A percentile compares a stretch with the other conserved stretches of the same genome.
These are phyloP conservation scores for Podabrus alpinus DNA, from an alignment of 2,888 invertebrate species.

Conservation along the genomic window DNA sequence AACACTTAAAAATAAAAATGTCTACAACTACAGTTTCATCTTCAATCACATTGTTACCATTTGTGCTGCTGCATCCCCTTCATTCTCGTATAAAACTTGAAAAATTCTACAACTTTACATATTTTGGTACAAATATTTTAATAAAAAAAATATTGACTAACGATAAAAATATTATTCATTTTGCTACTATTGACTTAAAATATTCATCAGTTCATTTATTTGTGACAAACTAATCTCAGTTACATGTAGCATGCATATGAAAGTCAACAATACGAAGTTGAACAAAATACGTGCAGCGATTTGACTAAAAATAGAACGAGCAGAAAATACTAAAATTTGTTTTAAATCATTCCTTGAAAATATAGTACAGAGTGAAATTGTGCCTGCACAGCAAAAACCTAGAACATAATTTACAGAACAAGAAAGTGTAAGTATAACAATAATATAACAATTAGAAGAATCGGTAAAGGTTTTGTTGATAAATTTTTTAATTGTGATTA, in stretches of 20 bases:
- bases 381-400: background rate
- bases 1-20: background rate
- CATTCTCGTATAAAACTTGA: background rate
- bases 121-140: background rate
- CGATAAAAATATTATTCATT: background rate
- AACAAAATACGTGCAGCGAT: background rate
- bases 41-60: background rate
- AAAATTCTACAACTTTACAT: background rate
- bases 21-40: background rate
- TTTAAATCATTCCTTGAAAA: background rate
- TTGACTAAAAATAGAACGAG: background rate
- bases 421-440: background rate
- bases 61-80: background rate
- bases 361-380: background rate
- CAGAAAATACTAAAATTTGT: background rate
- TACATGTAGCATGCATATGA: background rate
- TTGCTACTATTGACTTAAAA: background rate
- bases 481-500: background rate
- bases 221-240: background rate
- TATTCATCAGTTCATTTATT: background rate
- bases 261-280: background rate
- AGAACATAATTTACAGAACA: background rate
- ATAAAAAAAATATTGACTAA: background rate
- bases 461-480: background rate
- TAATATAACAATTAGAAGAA: too few relatives aligned